Evolutionary conservation across 2,797 vertebrate genomes (phyloP).

Genomic region (Coregonus suidteri): DNA sequence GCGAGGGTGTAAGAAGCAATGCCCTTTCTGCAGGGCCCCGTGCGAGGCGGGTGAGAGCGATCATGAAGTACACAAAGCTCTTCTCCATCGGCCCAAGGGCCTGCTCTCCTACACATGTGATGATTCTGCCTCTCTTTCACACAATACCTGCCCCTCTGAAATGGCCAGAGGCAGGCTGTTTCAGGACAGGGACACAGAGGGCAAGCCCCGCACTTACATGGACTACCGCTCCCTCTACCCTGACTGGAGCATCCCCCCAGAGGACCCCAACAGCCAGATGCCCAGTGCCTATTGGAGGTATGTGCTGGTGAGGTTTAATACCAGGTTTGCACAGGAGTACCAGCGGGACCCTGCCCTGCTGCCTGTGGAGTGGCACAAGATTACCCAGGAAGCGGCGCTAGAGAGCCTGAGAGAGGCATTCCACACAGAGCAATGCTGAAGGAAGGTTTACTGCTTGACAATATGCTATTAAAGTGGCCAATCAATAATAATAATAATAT

Average conservation of each 20-base stretch:
- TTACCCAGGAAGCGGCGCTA: conserved; percentile 64
- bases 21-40: conserved; percentile 70
- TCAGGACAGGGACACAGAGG: conserved; percentile 30
- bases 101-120: conserved; percentile 47
- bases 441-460: not conserved
- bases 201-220: conserved; percentile 31
- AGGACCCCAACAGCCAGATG: conserved; percentile 36
- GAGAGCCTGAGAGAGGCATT: conserved; percentile 56
- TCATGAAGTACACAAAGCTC: conserved; percentile 64
- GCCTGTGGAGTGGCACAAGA: conserved; percentile 66
- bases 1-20: conserved; percentile 66
- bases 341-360: conserved; percentile 51
- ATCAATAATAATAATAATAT: not conserved
- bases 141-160: conserved; percentile 36
- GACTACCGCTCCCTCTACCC: conserved; percentile 47
- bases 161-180: conserved; percentile 25
- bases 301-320: conserved; percentile 61
- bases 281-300: conserved; percentile 70
- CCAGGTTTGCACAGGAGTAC: conserved; percentile 64
- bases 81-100: conserved; percentile 68
- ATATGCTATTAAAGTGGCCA: not conserved
- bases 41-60: conserved; percentile 57
- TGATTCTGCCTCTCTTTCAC: conserved; percentile 37
- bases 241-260: conserved; percentile 55
- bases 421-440: conserved; percentile 5